Percentiles rank a stretch among this genome's conserved stretches.
These are phyloP conservation scores for Andrena bicolor DNA, from an alignment of 2,888 invertebrate genomes.

Conservation along the genomic window DNA sequence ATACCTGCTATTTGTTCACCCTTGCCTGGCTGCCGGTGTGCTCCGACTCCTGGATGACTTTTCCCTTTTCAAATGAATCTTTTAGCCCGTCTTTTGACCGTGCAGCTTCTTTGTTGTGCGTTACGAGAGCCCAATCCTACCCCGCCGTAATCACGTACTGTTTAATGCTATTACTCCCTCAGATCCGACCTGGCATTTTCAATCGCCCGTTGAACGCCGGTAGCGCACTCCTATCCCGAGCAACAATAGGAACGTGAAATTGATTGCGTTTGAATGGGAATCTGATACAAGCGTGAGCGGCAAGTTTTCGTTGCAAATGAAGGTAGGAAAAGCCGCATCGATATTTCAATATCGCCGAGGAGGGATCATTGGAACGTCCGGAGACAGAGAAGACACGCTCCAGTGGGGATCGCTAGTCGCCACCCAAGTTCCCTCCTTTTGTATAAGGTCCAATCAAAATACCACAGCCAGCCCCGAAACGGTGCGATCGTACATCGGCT, in stretches of 20 bases:
- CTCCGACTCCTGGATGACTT: slow-evolving; percentile 12
- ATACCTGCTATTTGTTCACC: slow-evolving; percentile 45
- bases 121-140: neutral
- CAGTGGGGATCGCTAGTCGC: neutral
- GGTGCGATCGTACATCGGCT: slow-evolving; percentile 18
- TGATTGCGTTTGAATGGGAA: slow-evolving; percentile 7
- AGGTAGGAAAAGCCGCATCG: neutral
- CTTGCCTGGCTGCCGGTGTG: slow-evolving; percentile 18
- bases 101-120: neutral
- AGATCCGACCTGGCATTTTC: neutral
- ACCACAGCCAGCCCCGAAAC: neutral
- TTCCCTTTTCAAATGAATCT: slow-evolving; percentile 17
- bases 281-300: slow-evolving; percentile 8
- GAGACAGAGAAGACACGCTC: no score
- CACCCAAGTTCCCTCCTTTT: neutral
- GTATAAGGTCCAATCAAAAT: neutral
- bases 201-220: neutral
- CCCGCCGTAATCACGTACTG: neutral
- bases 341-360: neutral
- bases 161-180: slow-evolving; percentile 11
- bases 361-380: neutral
- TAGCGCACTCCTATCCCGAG: neutral
- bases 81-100: slow-evolving; percentile 6
- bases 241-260: neutral
- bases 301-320: slow-evolving; percentile 6